Percentiles rank a stretch among this genome's conserved stretches.
Conservation (phyloP, 2,797 vertebrate genomes). For the Takifugu ocellatus region DNA sequence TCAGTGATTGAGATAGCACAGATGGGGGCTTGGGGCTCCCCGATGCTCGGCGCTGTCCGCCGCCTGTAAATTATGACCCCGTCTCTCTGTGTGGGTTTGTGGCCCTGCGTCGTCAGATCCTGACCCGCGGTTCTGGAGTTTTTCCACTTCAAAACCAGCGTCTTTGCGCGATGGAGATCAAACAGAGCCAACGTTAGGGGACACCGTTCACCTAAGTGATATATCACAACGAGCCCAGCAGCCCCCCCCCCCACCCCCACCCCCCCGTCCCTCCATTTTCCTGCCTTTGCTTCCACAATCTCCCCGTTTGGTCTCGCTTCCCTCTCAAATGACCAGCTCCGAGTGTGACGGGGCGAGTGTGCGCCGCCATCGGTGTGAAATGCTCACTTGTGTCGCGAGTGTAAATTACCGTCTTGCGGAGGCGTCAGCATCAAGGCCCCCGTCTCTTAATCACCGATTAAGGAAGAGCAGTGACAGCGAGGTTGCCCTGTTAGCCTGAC, state of each 20-base stretch:
- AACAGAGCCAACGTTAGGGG: conserved; percentile 87
- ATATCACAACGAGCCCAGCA: conserved; percentile 87
- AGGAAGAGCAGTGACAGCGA: conserved; percentile 72
- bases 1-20: conserved; percentile 83
- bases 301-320: conserved; percentile 62
- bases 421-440: conserved; percentile 66
- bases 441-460: conserved; percentile 74
- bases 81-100: conserved; percentile 91
- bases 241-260: conserved; percentile 17
- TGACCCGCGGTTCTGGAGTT: conserved; percentile 96
- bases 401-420: conserved; percentile 70
- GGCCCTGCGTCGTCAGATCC: conserved; percentile 85
- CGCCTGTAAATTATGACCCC: conserved; percentile 83
- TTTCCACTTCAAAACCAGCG: conserved; percentile 95
- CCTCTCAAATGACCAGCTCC: background rate
- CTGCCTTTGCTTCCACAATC: conserved; percentile 75
- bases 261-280: conserved; percentile 1
- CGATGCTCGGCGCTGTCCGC: conserved; percentile 81
- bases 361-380: conserved; percentile 70
- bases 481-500: conserved; percentile 69
- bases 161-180: conserved; percentile 93
- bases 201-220: conserved; percentile 85
- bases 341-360: conserved; percentile 71
- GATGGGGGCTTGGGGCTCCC: conserved; percentile 79
- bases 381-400: conserved; percentile 65